Conservation (phyloP, 1,140 invertebrate genomes). For the Halotydeus destructor region DNA sequence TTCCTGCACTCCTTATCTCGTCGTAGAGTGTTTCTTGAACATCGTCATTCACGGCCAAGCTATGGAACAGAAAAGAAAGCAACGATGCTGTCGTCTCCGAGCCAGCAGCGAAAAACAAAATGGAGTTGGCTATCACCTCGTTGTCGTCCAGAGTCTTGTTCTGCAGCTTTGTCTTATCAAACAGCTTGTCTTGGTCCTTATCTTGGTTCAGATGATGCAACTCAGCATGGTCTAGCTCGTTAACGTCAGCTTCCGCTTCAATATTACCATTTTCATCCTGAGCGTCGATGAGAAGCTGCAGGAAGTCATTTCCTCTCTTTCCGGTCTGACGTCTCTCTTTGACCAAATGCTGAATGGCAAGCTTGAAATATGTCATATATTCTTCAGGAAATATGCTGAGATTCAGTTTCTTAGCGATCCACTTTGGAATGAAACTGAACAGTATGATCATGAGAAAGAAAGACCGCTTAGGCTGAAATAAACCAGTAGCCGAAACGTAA, state of each 20-base stretch:
- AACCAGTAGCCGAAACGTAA: conserved; percentile 18
- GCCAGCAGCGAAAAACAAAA: conserved; percentile 28
- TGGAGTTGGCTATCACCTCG: conserved; percentile 26
- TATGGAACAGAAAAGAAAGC: conserved; percentile 27
- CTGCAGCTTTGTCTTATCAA: not conserved
- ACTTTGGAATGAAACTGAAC: conserved; percentile 5
- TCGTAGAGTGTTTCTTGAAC: conserved; percentile 27
- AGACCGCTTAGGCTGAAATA: conserved; percentile 3
- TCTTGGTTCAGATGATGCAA: too few relatives aligned
- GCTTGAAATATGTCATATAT: not conserved
- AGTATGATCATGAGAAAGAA: conserved; percentile 6
- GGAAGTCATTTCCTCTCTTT: conserved; percentile 1
- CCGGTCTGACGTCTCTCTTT: not conserved
- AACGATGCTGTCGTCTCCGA: conserved; percentile 29
- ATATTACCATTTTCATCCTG: not conserved
- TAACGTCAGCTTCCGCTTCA: too few relatives aligned
- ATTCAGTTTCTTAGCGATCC: not conserved
- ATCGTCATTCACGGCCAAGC: conserved; percentile 27
- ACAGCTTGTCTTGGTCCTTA: not conserved
- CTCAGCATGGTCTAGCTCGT: too few relatives aligned
- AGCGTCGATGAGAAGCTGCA: not conserved
- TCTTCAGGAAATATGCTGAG: not conserved
- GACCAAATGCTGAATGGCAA: not conserved
- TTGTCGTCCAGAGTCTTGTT: not conserved
- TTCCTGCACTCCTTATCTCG: conserved; percentile 20